Evolutionary conservation across 2,113 vertebrate species (phyloP), one percentile per base, ranked within the genome.

Genomic region (Platichthys flesus): DNA sequence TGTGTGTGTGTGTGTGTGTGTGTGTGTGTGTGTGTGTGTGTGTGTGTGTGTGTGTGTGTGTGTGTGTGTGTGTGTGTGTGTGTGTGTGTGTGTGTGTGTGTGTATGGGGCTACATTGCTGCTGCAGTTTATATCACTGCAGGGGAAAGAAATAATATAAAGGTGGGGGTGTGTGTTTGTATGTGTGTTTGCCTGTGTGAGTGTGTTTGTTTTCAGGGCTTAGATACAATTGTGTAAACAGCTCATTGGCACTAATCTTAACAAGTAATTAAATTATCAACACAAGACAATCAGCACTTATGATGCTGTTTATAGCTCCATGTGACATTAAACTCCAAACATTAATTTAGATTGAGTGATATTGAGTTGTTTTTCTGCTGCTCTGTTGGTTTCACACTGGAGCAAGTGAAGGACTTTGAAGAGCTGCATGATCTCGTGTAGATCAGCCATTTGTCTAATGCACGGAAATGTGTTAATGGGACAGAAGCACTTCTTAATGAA

Each of bases 1-100:
- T 28, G 24, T 69, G 28, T 58, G 60, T 81, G 62, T 31, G 24
- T 69, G 28, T 58, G 65, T 60, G 31, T 28, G 24, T 69, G 28
- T 58, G 60, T 81, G 62, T 31, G 24, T 69, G 28, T 58, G 65
- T 60, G 31, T 28, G 24, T 69, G 28, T 58, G 60, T 81, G 62
- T 31, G 24, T 69, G 28, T 58, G 65, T 60, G 31, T 28, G 24
- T 69, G 28, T 58, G 60, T 81, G 62, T 31, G 24, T 69, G 28
- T 58, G 65, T 60, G 31, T 28, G 24, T 69, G 28, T 58, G 60
- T 81, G 62, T 31, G 24, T 69, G 28, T 58, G 65, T 60, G 31
- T 28, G 24, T 69, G 28, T 58, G 60, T 81, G 62, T 31, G 24
- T 69, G 28, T 58, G 65, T 60, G 31, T 31, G 24, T 69, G 28